Base-by-base conservation (phyloP, 2,113 vertebrate genomes). In the Triplophysa siluroides region DNA sequence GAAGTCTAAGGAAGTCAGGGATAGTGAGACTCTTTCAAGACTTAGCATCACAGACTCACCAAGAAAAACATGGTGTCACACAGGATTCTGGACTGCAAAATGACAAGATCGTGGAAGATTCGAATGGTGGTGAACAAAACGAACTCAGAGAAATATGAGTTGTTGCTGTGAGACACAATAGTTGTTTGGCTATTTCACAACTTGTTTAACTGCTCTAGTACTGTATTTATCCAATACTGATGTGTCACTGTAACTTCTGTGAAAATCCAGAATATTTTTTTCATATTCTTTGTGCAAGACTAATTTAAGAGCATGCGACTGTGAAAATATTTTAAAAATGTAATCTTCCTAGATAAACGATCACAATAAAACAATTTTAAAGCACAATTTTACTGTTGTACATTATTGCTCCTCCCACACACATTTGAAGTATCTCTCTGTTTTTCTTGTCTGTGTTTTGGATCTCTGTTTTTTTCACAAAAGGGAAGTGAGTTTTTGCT, bases 401-500 rank as follows among this genome's bases (percentile, higher is more conserved):
- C 14, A 56, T 56, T n/a, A 21, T 21, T 41, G 70, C 29, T 41
- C 52, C 52, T 41, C 52, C 70, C 26, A 73, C 9, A 21, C 12
- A 41, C 8, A 29, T 24, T 47, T 26, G 3, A 41, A 1, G n/a
- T 47, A 26, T 14, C 26, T 56, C 19, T 19, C 2, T 58, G 56
- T 54, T 47, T 73, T 72, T 85, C 77, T 82, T 60, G 77, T 63
- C 23, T 78, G 19, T 60, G 58, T 23, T 62, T 78, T 84, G 81
- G 87, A 83, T 88, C 85, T 69, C 56, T 65, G 72, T 82, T 89
- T 85, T 81, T 83, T 65, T 45, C 58, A 50, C 76, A 75, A 88
- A 89, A 84, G 78, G 90, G 92, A 93, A 92, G 90, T 91, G 81
- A 58, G 83, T 79, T 88, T 9, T 60, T 82, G 85, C 84, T 85